Percentiles rank a stretch among this genome's conserved stretches.
Evolutionary conservation across 1,140 invertebrate species (phyloP).

Genomic region (Coboldia fuscipes): DNA sequence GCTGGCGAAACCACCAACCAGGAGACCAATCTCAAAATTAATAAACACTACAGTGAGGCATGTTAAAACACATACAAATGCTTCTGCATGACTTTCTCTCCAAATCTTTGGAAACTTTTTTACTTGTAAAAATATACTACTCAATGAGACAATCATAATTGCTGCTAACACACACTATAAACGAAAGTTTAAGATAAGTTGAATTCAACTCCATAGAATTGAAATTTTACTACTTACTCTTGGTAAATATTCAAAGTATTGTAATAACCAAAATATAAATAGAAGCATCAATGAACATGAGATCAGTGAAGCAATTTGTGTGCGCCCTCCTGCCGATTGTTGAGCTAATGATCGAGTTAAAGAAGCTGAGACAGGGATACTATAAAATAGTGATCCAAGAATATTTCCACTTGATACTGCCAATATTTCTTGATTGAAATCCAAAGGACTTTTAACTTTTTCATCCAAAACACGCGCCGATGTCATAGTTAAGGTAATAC

Average conservation of each 20-base stretch:
- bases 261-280: conserved; percentile 43
- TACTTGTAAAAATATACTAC: conserved; percentile 50
- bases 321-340: conserved; percentile 54
- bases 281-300: conserved; percentile 34
- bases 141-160: conserved; percentile 49
- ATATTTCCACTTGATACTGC: conserved; percentile 50
- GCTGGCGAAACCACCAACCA: conserved; percentile 40
- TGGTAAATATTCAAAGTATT: conserved; percentile 41
- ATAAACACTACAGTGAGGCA: conserved; percentile 43
- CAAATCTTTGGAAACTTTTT: conserved; percentile 35
- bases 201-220: no score
- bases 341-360: conserved; percentile 57
- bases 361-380: conserved; percentile 58
- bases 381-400: conserved; percentile 58
- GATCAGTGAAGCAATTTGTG: conserved; percentile 48
- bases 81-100: conserved; percentile 44
- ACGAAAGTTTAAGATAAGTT: neutral
- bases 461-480: conserved; percentile 74
- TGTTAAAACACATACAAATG: conserved; percentile 46
- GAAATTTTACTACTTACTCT: conserved; percentile 19
- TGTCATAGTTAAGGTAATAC: conserved; percentile 70
- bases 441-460: conserved; percentile 61
- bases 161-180: conserved; percentile 37
- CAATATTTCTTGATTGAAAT: conserved; percentile 67
- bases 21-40: conserved; percentile 53